These are phyloP conservation scores for Calcarius lapponicus DNA, from an alignment of 2,797 vertebrate species.

Conservation along the genomic window DNA sequence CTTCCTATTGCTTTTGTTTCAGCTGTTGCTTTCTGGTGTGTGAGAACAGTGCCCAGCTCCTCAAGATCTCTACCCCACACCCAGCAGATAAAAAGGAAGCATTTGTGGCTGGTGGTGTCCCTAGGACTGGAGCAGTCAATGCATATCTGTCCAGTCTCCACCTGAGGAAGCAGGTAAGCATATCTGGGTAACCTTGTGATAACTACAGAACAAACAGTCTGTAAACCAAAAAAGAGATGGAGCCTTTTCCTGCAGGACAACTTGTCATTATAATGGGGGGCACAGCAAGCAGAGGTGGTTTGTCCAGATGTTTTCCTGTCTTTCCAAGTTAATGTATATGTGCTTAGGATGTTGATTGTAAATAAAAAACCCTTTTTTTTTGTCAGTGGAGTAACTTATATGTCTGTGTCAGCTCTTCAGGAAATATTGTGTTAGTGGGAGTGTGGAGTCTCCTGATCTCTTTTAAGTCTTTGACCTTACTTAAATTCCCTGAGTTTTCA, in stretches of 20 bases:
- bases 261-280: not conserved
- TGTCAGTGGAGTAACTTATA: not conserved
- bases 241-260: not conserved
- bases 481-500: slow-evolving; percentile 46
- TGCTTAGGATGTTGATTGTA: not conserved
- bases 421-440: not conserved
- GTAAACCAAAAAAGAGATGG: not conserved
- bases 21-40: not conserved
- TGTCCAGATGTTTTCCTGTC: not conserved
- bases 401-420: not conserved
- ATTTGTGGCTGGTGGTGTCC: not conserved
- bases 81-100: not conserved
- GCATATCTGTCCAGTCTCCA: not conserved
- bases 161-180: not conserved
- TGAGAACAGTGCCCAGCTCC: not conserved
- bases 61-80: not conserved
- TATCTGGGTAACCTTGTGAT: not conserved
- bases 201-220: not conserved
- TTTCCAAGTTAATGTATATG: not conserved
- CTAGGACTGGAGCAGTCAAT: not conserved
- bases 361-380: not conserved
- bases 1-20: not conserved
- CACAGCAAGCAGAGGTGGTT: not conserved
- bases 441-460: not conserved
- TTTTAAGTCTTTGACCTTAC: slow-evolving; percentile 52